These are phyloP conservation scores for Macrotrachela quadricornifera DNA, from an alignment of 1,140 invertebrate species.

Conservation along the genomic window DNA sequence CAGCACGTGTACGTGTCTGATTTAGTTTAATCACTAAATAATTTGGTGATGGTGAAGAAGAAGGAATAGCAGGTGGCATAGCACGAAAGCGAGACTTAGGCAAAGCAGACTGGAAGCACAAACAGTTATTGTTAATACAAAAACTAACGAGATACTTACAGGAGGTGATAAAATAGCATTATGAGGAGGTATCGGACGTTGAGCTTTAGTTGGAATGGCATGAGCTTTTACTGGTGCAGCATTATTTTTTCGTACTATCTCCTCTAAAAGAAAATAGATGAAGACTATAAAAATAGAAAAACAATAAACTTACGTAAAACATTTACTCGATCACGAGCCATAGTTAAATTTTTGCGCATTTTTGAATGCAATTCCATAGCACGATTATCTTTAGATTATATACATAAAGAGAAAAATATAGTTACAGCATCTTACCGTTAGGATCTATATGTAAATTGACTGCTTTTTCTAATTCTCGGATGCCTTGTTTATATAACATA, in stretches of 20 bases:
- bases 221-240: too few relatives aligned
- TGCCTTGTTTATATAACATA: too few relatives aligned
- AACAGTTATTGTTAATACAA: too few relatives aligned
- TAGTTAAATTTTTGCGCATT: slow-evolving; percentile 4
- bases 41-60: not conserved
- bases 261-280: not conserved
- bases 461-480: too few relatives aligned
- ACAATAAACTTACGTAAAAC: not conserved
- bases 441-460: too few relatives aligned
- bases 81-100: too few relatives aligned
- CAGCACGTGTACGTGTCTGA: not conserved
- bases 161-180: not conserved
- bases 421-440: too few relatives aligned
- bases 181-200: not conserved
- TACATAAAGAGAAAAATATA: too few relatives aligned
- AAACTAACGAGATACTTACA: not conserved
- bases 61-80: too few relatives aligned
- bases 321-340: slow-evolving; percentile 4
- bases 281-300: not conserved
- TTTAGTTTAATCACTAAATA: not conserved
- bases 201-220: not conserved
- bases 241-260: not conserved
- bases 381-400: not conserved
- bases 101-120: too few relatives aligned
- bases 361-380: slow-evolving; percentile 1